Conservation (phyloP, 2,113 vertebrate genomes). For the Andinoacara biseriatus region DNA sequence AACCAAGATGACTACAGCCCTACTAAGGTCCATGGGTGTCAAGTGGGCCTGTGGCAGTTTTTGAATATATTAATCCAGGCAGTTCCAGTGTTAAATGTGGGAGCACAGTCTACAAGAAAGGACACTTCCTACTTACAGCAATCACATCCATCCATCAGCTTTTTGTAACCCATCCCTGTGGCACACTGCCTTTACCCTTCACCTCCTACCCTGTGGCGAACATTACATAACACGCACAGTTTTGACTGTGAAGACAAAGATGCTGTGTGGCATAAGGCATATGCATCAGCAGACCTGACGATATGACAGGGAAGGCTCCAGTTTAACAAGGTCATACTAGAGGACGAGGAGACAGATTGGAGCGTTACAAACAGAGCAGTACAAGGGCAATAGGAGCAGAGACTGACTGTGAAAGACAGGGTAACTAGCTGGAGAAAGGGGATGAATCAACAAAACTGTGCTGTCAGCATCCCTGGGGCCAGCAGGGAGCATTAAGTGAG, state of each 20-base stretch:
- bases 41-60: not conserved
- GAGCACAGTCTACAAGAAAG: slow-evolving; percentile 11
- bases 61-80: not conserved
- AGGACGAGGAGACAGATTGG: slow-evolving; percentile 41
- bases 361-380: slow-evolving; percentile 22
- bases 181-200: slow-evolving; percentile 29
- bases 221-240: slow-evolving; percentile 5
- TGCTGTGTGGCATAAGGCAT: slow-evolving; percentile 15
- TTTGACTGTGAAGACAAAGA: slow-evolving; percentile 14
- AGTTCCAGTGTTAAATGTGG: slow-evolving; percentile 7
- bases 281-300: slow-evolving; percentile 58
- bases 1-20: not conserved
- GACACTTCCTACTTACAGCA: slow-evolving; percentile 22
- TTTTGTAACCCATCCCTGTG: slow-evolving; percentile 15
- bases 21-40: not conserved
- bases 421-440: slow-evolving; percentile 44
- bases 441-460: slow-evolving; percentile 74
- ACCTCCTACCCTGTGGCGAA: slow-evolving; percentile 12
- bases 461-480: slow-evolving; percentile 72
- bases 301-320: slow-evolving; percentile 36
- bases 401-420: slow-evolving; percentile 53
- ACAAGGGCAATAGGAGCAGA: slow-evolving; percentile 56
- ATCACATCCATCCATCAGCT: slow-evolving; percentile 31
- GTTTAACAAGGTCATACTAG: slow-evolving; percentile 57
- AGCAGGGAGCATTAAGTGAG: slow-evolving; percentile 64